Base-by-base conservation (phyloP, 2,113 vertebrate species). In the Psophia crepitans region DNA sequence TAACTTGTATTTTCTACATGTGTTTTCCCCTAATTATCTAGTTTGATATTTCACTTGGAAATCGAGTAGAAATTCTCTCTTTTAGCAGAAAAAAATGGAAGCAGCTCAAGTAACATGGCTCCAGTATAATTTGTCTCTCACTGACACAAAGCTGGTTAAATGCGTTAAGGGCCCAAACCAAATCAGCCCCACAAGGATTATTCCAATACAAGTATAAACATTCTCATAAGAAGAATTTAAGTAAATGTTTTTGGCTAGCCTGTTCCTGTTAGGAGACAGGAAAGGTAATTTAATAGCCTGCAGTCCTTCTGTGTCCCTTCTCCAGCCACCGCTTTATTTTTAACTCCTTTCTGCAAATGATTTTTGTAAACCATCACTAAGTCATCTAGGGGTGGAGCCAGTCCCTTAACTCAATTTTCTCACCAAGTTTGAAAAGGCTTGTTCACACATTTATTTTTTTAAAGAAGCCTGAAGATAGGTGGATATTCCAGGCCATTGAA, bases 141-240 rank as follows among this genome's bases (percentile, higher is more conserved):
- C 74, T 39, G 66, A 71, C 65, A 89, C 69, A 89, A 76, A 93
- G 65, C 80, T 84, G 57, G n/a, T 91, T 91, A 91, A 95, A 91
- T n/a, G 23, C 1, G 2, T 89, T 79, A 73, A 92, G 79, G 81
- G 49, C 46, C 41, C 66, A 89, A 89, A 85, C 22, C 65, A 85
- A 92, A 94, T 83, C 58, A 82, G 65, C 44, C 77, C 58, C 46
- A 58, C 66, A 89, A 91, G 54, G 84, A 87, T 87, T 93, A 95
- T 85, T 44, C 70, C 73, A 74, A 69, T 84, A 51, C 80, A 92
- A 79, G 44, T 76, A 85, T 65, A 82, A 96, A 89, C 69, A 74
- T 54, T 91, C 65, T 87, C 51, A 32, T 57, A 89, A 65, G 74
- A 93, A 92, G 61, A 85, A 91, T 71, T 71, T 61, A 89, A 82